phyloP scores from a whole-genome alignment of 2,797 vertebrate genomes.

The Sebastes hubbsi region DNA sequence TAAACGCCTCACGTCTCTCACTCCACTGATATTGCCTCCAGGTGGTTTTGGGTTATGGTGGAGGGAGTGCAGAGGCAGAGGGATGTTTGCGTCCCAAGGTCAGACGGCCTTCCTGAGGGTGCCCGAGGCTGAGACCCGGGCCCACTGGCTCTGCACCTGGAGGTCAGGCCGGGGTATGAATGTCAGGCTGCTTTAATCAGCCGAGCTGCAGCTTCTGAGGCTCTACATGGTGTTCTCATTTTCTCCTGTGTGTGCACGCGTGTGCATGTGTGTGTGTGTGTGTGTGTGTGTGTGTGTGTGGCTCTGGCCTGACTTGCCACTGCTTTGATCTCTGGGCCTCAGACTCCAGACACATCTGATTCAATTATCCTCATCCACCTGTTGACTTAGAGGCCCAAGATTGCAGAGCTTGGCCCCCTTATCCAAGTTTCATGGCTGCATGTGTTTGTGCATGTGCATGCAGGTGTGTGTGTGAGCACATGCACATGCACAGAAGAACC shows the following conservation, averaged over 20 bases:
- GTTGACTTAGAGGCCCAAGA: conserved; percentile 83
- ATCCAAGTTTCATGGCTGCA: conserved; percentile 63
- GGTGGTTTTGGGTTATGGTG: conserved; percentile 52
- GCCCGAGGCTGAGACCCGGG: conserved; percentile 61
- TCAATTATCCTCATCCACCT: conserved; percentile 88
- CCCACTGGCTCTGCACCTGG: conserved; percentile 76
- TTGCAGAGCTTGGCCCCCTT: conserved; percentile 74
- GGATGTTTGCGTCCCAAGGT: conserved; percentile 70
- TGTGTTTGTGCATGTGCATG: conserved; percentile 31
- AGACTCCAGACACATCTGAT: conserved; percentile 84
- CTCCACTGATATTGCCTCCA: conserved; percentile 58
- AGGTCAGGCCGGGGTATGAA: conserved; percentile 76
- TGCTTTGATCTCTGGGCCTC: conserved; percentile 83
- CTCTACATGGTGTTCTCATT: conserved; percentile 69
- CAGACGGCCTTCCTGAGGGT: conserved; percentile 63
- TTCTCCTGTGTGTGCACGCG: conserved; percentile 33
- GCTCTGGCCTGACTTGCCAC: conserved; percentile 71
- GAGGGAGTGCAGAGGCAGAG: conserved; percentile 35
- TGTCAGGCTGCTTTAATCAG: conserved; percentile 82
- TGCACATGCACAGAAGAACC: not conserved
- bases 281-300: conserved; percentile 1
- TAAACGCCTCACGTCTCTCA: conserved; percentile 9
- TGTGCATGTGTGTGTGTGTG: conserved; percentile 5
- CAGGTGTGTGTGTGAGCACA: not conserved
- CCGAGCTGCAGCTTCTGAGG: conserved; percentile 68